These are phyloP conservation scores for Crossoptilon crossoptilon DNA, from an alignment of 2,797 vertebrate species.

Conservation along the genomic window DNA sequence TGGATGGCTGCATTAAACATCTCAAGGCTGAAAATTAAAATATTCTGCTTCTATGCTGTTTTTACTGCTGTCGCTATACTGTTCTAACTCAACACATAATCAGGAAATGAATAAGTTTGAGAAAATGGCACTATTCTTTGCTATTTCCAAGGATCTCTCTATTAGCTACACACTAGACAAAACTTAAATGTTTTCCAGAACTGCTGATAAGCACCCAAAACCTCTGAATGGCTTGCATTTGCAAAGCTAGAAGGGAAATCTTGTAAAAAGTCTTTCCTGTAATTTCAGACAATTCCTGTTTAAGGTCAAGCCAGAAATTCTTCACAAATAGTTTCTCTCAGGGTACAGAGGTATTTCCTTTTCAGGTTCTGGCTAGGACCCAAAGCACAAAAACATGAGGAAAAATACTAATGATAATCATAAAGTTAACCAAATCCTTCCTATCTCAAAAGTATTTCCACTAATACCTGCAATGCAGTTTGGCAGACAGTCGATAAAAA, in stretches of 20 bases:
- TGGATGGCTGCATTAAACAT: not conserved
- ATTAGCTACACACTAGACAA: constrained; percentile 29
- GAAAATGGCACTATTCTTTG: constrained; percentile 33
- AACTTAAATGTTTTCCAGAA: not conserved
- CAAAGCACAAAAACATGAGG: constrained; percentile 23
- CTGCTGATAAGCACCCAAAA: constrained; percentile 62
- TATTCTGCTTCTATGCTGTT: not conserved
- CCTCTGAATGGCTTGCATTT: constrained; percentile 49
- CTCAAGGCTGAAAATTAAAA: not conserved
- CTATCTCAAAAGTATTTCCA: not conserved
- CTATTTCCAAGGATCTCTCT: not conserved
- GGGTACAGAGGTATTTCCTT: constrained; percentile 66
- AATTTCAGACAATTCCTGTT: constrained; percentile 73
- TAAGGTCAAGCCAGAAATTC: constrained; percentile 71
- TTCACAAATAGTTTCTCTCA: constrained; percentile 63
- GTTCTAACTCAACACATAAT: not conserved
- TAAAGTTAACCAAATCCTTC: constrained; percentile 31
- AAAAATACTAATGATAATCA: constrained; percentile 15
- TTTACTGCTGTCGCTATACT: not conserved
- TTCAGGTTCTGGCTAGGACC: constrained; percentile 48
- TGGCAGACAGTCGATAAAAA: not conserved
- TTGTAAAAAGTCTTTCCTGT: constrained; percentile 67
- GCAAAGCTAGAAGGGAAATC: constrained; percentile 53
- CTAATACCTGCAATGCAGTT: not conserved
- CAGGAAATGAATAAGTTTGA: constrained; percentile 26